Conservation (phyloP, 2,888 invertebrate species). For the Heliconius sara region DNA sequence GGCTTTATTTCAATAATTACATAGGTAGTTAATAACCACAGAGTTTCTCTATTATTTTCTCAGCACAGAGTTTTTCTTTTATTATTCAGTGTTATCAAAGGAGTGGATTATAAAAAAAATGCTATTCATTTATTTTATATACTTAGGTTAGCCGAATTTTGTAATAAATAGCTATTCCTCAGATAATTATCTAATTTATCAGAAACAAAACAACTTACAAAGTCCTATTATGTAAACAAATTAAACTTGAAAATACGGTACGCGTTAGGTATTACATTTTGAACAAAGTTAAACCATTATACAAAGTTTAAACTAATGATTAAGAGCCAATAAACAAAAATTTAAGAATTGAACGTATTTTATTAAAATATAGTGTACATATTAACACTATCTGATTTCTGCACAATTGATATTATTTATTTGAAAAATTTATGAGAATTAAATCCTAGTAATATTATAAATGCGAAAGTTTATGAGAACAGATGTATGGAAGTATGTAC, state of each 20-base stretch:
- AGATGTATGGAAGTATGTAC: too few relatives aligned
- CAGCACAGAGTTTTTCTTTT: too few relatives aligned
- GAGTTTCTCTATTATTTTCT: too few relatives aligned
- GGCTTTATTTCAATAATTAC: too few relatives aligned
- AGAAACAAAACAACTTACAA: slow-evolving; percentile 29
- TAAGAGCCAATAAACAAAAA: neutral
- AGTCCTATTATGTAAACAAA: slow-evolving; percentile 33
- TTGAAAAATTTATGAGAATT: neutral
- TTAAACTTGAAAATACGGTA: slow-evolving; percentile 34
- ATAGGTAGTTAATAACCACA: too few relatives aligned
- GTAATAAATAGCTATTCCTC: neutral
- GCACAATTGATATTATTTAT: neutral
- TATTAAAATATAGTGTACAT: too few relatives aligned
- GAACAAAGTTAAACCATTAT: slow-evolving; percentile 28
- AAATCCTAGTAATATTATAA: too few relatives aligned
- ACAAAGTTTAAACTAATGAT: neutral
- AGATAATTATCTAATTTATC: slow-evolving; percentile 26
- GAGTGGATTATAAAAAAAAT: neutral
- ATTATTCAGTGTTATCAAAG: neutral
- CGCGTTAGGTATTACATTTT: slow-evolving; percentile 24
- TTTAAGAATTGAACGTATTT: too few relatives aligned
- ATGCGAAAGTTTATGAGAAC: too few relatives aligned
- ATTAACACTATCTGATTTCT: too few relatives aligned
- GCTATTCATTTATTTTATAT: neutral
- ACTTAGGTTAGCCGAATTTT: neutral